A percentile compares a stretch with the other conserved stretches of the same genome.
Evolutionary conservation across 2,113 vertebrate genomes (phyloP).

Genomic region (Murina feae): DNA sequence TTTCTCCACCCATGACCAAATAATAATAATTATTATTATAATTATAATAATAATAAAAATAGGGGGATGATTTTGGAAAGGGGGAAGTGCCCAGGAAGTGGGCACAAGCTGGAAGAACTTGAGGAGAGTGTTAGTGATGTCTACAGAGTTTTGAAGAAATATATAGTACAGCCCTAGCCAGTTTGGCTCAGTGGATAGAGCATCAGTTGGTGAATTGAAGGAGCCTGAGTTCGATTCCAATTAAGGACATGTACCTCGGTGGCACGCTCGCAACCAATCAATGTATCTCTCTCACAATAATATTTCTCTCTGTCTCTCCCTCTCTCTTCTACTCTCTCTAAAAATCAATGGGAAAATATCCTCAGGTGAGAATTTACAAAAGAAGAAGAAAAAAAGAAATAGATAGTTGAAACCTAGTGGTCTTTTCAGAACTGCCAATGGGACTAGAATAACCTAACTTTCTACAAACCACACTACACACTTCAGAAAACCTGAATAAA

Average conservation of each 20-base stretch:
- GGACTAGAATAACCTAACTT: not conserved
- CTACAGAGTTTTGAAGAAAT: not conserved
- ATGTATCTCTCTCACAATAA: too few relatives aligned
- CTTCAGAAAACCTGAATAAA: not conserved
- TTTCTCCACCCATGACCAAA: not conserved
- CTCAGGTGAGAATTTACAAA: too few relatives aligned
- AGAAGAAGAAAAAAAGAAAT: too few relatives aligned
- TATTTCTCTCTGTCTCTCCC: too few relatives aligned
- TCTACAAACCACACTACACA: not conserved
- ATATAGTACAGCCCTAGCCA: too few relatives aligned
- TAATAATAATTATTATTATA: not conserved
- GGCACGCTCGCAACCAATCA: too few relatives aligned
- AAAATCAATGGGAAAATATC: too few relatives aligned
- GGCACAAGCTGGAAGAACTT: not conserved
- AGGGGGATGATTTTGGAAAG: not conserved
- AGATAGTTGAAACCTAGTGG: not conserved
- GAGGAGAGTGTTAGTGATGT: not conserved
- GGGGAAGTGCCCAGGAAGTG: not conserved
- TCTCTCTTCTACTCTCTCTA: too few relatives aligned
- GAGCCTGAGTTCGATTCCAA: too few relatives aligned
- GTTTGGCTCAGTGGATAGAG: too few relatives aligned
- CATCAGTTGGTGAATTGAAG: too few relatives aligned
- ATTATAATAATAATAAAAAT: not conserved
- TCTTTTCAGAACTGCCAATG: not conserved
- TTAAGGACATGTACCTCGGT: too few relatives aligned